Evolutionary conservation across 2,888 invertebrate genomes (phyloP).

Genomic region (Hydriomena furcata): DNA sequence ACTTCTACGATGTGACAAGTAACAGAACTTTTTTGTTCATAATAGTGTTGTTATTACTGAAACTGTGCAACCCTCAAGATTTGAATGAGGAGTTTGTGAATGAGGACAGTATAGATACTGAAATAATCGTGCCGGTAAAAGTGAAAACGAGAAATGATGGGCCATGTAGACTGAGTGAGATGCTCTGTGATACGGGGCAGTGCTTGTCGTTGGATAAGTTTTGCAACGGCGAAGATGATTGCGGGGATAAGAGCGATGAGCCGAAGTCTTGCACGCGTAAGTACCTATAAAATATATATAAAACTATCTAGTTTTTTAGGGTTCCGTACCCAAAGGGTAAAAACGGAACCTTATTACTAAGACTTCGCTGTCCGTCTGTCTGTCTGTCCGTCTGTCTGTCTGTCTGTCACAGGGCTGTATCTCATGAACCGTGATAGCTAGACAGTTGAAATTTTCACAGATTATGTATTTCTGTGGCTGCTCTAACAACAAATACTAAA

Average conservation of each 20-base stretch:
- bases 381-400: no score
- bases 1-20: slow-evolving; percentile 59
- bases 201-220: slow-evolving; percentile 89
- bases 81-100: slow-evolving; percentile 71
- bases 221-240: slow-evolving; percentile 91
- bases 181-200: slow-evolving; percentile 85
- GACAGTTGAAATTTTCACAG: no score
- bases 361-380: no score
- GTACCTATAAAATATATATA: no score
- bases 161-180: slow-evolving; percentile 84
- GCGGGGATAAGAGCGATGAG: slow-evolving; percentile 91
- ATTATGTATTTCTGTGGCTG: no score
- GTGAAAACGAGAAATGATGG: slow-evolving; percentile 58
- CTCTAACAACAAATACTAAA: no score
- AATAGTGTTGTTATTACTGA: slow-evolving; percentile 69
- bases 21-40: slow-evolving; percentile 73
- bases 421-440: no score
- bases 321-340: no score
- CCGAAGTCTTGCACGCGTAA: slow-evolving; percentile 90
- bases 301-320: no score
- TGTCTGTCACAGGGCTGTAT: no score
- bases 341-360: no score
- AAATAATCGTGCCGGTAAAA: slow-evolving; percentile 59
- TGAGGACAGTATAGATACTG: slow-evolving; percentile 66
- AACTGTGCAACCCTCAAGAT: slow-evolving; percentile 76